Evolutionary conservation across 2,797 vertebrate species (phyloP).

Genomic region (Cheirogaleus major): DNA sequence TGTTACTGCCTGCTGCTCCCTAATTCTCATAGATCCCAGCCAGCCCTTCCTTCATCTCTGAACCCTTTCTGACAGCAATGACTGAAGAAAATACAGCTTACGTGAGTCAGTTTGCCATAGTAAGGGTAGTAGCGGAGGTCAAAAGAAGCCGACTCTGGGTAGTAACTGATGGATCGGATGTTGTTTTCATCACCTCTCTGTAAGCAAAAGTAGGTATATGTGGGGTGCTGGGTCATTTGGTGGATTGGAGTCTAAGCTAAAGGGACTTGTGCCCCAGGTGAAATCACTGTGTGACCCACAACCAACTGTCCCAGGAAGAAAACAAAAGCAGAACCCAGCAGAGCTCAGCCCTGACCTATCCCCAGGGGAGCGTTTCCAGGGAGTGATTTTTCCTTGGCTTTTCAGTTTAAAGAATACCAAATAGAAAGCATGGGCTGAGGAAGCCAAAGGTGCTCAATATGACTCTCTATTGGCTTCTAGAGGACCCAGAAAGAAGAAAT

Average conservation of each 20-base stretch:
- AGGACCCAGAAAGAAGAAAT: slow-evolving; percentile 3
- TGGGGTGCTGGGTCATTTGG: background rate
- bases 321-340: slow-evolving; percentile 12
- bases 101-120: slow-evolving; percentile 96
- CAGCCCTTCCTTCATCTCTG: slow-evolving; percentile 12
- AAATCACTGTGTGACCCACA: slow-evolving; percentile 43
- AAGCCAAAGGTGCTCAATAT: background rate
- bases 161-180: slow-evolving; percentile 91
- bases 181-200: slow-evolving; percentile 93
- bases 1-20: background rate
- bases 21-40: background rate
- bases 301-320: slow-evolving; percentile 2
- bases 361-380: background rate
- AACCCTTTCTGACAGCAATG: slow-evolving; percentile 41
- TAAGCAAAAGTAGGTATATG: slow-evolving; percentile 63
- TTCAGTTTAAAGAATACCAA: slow-evolving; percentile 36
- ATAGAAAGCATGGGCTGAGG: background rate
- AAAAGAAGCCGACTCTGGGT: slow-evolving; percentile 92
- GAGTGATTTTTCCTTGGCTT: background rate
- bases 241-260: slow-evolving; percentile 4
- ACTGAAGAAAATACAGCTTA: slow-evolving; percentile 86
- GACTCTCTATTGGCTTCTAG: background rate
- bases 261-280: background rate
- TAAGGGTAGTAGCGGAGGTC: slow-evolving; percentile 97
- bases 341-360: background rate